phyloP scores from a whole-genome alignment of 37 sponge, comb jelly and placozoan genomes.

The Geodia barretti region DNA sequence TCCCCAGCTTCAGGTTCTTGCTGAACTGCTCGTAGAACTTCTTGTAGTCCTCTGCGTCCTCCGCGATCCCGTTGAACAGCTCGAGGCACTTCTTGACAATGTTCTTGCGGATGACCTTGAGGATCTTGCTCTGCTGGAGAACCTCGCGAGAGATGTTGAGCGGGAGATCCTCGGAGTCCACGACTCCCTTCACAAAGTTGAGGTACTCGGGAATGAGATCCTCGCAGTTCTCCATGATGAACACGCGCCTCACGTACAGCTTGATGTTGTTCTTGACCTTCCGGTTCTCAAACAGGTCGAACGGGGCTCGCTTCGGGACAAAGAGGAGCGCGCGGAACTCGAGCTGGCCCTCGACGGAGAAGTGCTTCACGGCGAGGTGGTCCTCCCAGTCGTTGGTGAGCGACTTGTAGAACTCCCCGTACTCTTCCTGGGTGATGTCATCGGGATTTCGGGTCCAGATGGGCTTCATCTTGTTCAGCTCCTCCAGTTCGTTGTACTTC shows the following conservation, averaged over 20 bases:
- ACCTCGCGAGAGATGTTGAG: slow-evolving; percentile 99
- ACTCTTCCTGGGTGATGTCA: slow-evolving; percentile 97
- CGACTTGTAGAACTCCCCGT: slow-evolving; percentile 99
- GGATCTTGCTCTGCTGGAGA: slow-evolving; percentile 98
- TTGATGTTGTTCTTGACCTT: slow-evolving; percentile 99
- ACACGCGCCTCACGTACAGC: slow-evolving; percentile 97
- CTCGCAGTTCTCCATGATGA: slow-evolving; percentile 99
- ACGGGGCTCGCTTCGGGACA: slow-evolving; percentile 95
- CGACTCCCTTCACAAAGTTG: slow-evolving; percentile 97
- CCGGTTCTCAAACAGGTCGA: slow-evolving; percentile 99
- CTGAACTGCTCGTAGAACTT: slow-evolving; percentile 97
- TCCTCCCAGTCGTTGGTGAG: slow-evolving; percentile 99
- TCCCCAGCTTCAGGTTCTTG: slow-evolving; percentile 98
- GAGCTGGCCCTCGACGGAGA: slow-evolving; percentile 99
- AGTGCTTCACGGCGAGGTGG: slow-evolving; percentile 98
- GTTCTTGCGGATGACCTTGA: slow-evolving; percentile 99
- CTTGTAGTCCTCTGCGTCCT: slow-evolving; percentile 96
- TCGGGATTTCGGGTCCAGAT: slow-evolving; percentile 99
- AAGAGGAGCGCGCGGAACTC: slow-evolving; percentile 97
- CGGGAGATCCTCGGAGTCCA: slow-evolving; percentile 97
- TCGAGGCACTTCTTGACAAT: slow-evolving; percentile 99
- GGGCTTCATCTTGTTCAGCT: slow-evolving; percentile 98
- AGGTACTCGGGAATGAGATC: slow-evolving; percentile 99
- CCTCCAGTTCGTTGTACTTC: slow-evolving; percentile 96
- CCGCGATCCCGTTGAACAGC: slow-evolving; percentile 86